Conservation (phyloP, 2,888 invertebrate species). For the Eurois occulta region DNA sequence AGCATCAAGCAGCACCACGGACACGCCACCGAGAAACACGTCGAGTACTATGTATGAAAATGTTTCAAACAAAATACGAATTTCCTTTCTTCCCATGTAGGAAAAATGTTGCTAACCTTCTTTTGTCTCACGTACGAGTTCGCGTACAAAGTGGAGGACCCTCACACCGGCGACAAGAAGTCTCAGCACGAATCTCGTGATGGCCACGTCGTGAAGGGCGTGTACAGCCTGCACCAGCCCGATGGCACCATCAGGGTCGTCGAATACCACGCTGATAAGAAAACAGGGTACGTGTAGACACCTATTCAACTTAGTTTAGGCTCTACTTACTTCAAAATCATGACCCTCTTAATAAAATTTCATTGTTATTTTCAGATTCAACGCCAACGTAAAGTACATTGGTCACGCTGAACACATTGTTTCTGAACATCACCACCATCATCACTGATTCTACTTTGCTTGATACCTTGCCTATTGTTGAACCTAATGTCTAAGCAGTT, state of each 20-base stretch:
- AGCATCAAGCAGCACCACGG: constrained; percentile 74
- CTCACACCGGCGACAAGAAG: constrained; percentile 86
- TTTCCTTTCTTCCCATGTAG: neutral
- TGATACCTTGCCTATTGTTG: constrained; percentile 10
- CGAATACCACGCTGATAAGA: constrained; percentile 85
- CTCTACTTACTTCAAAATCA: neutral
- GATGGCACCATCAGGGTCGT: constrained; percentile 87
- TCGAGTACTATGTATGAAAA: constrained; percentile 58
- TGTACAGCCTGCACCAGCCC: constrained; percentile 88
- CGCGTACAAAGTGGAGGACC: constrained; percentile 85
- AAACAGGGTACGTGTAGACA: too few species aligned
- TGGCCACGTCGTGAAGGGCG: constrained; percentile 89
- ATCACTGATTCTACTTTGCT: constrained; percentile 38
- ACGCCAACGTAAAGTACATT: constrained; percentile 70
- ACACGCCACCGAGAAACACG: constrained; percentile 63
- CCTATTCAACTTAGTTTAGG: neutral
- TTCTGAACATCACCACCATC: constrained; percentile 60
- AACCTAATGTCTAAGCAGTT: constrained; percentile 15
- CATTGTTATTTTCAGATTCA: constrained; percentile 68
- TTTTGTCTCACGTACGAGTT: constrained; percentile 67
- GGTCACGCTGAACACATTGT: constrained; percentile 68
- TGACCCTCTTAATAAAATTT: neutral
- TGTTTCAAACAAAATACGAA: neutral
- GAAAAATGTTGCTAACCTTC: neutral
- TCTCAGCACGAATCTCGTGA: constrained; percentile 84